Percentiles rank a stretch among this genome's conserved stretches.
Conservation (phyloP, 2,113 vertebrate species). For the Cranoglanis bouderius region DNA sequence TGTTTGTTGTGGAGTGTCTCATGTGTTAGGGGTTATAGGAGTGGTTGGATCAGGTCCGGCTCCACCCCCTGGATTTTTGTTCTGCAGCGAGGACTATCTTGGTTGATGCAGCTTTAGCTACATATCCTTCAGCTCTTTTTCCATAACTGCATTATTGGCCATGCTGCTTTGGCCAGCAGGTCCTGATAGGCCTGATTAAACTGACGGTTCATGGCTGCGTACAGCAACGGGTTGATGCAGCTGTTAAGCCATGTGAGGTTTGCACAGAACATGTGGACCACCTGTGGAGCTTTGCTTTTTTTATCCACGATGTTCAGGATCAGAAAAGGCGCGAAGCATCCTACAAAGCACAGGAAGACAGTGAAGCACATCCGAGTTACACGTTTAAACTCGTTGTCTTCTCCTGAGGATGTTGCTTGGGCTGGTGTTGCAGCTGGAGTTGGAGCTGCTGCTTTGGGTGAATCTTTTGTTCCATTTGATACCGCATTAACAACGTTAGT, state of each 20-base stretch:
- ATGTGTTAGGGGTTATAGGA: neutral
- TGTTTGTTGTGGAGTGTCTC: neutral
- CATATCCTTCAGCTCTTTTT: neutral
- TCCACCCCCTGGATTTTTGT: neutral
- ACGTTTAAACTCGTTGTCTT: slow-evolving; percentile 75
- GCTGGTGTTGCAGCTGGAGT: slow-evolving; percentile 22
- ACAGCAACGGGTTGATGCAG: slow-evolving; percentile 86
- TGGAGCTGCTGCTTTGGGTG: neutral
- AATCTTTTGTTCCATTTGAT: neutral
- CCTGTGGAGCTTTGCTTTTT: slow-evolving; percentile 70
- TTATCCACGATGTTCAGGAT: slow-evolving; percentile 80
- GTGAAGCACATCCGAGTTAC: slow-evolving; percentile 86
- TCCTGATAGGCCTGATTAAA: slow-evolving; percentile 79
- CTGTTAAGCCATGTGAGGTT: slow-evolving; percentile 89
- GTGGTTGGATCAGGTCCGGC: neutral
- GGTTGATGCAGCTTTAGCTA: neutral
- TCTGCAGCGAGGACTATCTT: neutral
- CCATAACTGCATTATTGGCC: slow-evolving; percentile 60
- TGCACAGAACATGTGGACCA: slow-evolving; percentile 81
- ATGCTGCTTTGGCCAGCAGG: slow-evolving; percentile 63
- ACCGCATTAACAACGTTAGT: neutral
- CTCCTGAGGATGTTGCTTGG: slow-evolving; percentile 59
- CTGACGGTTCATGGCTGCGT: slow-evolving; percentile 84
- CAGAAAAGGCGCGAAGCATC: slow-evolving; percentile 81
- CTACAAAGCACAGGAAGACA: slow-evolving; percentile 81